Conservation (phyloP, 1,140 invertebrate species). For the Scaptomyza hsui region DNA sequence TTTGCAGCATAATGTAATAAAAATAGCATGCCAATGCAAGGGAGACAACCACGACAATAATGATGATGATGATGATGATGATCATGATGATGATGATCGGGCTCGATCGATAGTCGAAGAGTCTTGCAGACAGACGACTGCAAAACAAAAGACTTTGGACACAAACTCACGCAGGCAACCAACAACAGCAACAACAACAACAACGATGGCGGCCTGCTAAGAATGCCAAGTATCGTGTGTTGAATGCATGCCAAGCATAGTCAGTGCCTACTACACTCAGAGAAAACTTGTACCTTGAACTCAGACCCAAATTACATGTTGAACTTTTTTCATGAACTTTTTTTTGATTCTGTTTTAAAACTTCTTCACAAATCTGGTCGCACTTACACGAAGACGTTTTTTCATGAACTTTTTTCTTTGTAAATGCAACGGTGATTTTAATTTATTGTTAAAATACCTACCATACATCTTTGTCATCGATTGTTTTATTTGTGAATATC, state of each 20-base stretch:
- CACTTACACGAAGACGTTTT: too few relatives aligned
- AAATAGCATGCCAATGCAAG: conserved; percentile 76
- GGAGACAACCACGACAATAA: conserved; percentile 32
- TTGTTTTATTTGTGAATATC: too few relatives aligned
- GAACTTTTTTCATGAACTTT: too few relatives aligned
- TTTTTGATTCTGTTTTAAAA: too few relatives aligned
- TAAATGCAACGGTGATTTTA: too few relatives aligned
- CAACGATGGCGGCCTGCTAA: conserved; percentile 59
- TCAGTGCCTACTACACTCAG: conserved; percentile 30
- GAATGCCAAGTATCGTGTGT: conserved; percentile 82
- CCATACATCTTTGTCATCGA: too few relatives aligned
- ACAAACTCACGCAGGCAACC: conserved; percentile 72
- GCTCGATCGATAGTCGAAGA: conserved; percentile 72
- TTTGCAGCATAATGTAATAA: conserved; percentile 82
- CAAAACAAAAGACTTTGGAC: conserved; percentile 81
- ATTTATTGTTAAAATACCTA: too few relatives aligned
- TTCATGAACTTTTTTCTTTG: too few relatives aligned
- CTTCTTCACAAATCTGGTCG: too few relatives aligned
- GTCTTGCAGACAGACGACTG: conserved; percentile 57
- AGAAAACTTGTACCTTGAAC: neutral
- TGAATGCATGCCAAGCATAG: conserved; percentile 82
- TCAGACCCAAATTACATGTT: too few relatives aligned
- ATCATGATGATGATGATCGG: conserved; percentile 70
- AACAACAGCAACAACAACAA: conserved; percentile 29
- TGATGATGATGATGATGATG: conserved; percentile 30